These are phyloP conservation scores for Philopedon plagiatum DNA, from an alignment of 2,888 invertebrate genomes.

Conservation along the genomic window DNA sequence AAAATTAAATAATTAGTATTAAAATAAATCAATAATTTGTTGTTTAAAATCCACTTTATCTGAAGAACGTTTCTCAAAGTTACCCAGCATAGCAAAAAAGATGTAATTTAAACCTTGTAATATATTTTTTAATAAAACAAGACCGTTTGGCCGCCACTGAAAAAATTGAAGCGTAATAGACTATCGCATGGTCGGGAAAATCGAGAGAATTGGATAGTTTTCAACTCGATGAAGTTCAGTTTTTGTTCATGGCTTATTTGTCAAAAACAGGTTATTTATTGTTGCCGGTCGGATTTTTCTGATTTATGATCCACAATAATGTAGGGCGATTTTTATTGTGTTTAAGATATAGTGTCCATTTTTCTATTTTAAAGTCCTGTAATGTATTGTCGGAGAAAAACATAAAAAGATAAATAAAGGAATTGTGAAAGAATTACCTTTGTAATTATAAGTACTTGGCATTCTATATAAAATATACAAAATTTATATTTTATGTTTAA, in stretches of 20 bases:
- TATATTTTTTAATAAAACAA: not conserved
- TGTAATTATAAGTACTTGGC: too few species aligned
- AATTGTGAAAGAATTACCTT: not conserved
- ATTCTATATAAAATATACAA: too few species aligned
- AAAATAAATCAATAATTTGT: too few species aligned
- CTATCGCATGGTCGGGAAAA: constrained; percentile 43
- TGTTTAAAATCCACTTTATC: too few species aligned
- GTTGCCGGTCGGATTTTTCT: constrained; percentile 39
- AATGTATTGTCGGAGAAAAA: not conserved
- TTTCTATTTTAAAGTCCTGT: constrained; percentile 20
- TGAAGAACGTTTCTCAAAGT: too few species aligned
- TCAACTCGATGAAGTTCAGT: constrained; percentile 46
- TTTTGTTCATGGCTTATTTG: constrained; percentile 48
- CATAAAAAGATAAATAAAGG: not conserved
- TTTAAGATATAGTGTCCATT: constrained; percentile 19
- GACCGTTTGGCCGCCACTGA: constrained; percentile 27
- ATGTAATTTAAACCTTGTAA: too few species aligned
- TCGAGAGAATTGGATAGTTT: constrained; percentile 49
- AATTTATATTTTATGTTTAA: too few species aligned
- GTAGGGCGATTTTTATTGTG: constrained; percentile 39
- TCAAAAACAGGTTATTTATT: constrained; percentile 51
- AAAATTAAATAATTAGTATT: too few species aligned
- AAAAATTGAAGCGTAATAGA: constrained; percentile 41
- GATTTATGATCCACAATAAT: constrained; percentile 36
- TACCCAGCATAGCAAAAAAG: too few species aligned